Evolutionary conservation across 2,888 invertebrate genomes (phyloP).

Genomic region (Globia sparganii): DNA sequence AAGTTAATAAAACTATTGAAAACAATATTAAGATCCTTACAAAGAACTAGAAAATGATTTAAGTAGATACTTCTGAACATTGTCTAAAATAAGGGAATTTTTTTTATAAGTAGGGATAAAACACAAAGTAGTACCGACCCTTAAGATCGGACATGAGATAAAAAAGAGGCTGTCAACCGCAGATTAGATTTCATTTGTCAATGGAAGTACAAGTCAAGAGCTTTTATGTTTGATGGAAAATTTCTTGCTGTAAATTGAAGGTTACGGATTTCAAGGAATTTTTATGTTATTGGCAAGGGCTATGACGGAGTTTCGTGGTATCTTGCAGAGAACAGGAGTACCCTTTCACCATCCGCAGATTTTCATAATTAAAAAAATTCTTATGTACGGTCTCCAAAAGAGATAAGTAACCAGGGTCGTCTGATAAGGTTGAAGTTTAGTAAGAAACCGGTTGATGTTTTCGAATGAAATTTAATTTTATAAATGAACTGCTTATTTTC

Average conservation of each 20-base stretch:
- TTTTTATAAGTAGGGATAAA: background rate
- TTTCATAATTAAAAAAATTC: background rate
- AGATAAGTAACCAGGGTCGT: too few relatives aligned
- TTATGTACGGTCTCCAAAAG: too few relatives aligned
- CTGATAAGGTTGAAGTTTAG: too few relatives aligned
- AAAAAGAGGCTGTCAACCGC: constrained; percentile 44
- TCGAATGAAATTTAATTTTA: too few relatives aligned
- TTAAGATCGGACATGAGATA: constrained; percentile 43
- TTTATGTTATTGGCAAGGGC: background rate
- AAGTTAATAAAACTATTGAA: background rate
- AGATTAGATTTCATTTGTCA: constrained; percentile 48
- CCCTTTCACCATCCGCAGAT: background rate
- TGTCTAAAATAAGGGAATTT: background rate
- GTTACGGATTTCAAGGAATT: constrained; percentile 3
- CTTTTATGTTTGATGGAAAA: constrained; percentile 20
- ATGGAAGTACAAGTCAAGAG: constrained; percentile 28
- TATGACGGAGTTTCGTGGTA: background rate
- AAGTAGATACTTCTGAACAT: background rate
- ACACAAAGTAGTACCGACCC: background rate
- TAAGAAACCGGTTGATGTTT: too few relatives aligned
- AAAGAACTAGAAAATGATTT: background rate
- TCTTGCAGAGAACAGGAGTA: too few relatives aligned
- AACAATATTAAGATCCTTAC: background rate
- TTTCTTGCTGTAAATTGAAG: background rate
- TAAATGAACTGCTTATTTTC: too few relatives aligned